Base-by-base conservation (phyloP, 2,888 invertebrate genomes). In the Nemotelus pantherinus region DNA sequence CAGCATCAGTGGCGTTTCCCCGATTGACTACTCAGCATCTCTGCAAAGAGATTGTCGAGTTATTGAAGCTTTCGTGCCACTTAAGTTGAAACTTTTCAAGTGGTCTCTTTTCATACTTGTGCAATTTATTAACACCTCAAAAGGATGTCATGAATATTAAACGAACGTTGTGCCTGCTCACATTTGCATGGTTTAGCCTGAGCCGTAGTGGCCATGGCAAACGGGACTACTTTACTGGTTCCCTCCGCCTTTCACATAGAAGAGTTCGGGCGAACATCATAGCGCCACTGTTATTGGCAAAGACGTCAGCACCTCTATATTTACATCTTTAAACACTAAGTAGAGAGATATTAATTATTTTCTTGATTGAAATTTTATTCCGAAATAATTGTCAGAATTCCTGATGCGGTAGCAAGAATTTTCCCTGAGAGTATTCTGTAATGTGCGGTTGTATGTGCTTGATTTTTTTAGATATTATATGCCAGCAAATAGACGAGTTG, bases 101-200 rank as follows among this genome's bases (percentile, higher is more conserved):
- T 53, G 58, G 58, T 39, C 58, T 58, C 58, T 39, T 58, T 58
- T 47, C 65, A 65, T 71, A 60, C 47, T 39, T 60, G 55, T 58
- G 60, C 58, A 72, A 48, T 72, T 72, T 72, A 72, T 72, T 72
- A 72, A 72, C 72, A 72, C 58, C 72, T 72, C 72, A 58, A 58
- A n/a, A 72, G 57, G 57, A 60, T 72, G 72, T 72, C 57, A 72
- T 72, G 72, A 72, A 72, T 72, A 58, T 72, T 72, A 72, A 72
- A 60, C 47, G 72, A 60, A 39, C 25, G 58, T 53, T 58, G 72
- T 47, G 57, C 60, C 72, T 72, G 58, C 72, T 72, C 60, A 71
- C 47, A 72, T 72, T 72, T 58, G 47, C 72, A 72, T 58, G 58
- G 25, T 58, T 72, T 7, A 6, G 47, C 25, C 47, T 5, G 3